phyloP scores from a whole-genome alignment of 2,888 invertebrate genomes.

The Chelonus formosanus region DNA sequence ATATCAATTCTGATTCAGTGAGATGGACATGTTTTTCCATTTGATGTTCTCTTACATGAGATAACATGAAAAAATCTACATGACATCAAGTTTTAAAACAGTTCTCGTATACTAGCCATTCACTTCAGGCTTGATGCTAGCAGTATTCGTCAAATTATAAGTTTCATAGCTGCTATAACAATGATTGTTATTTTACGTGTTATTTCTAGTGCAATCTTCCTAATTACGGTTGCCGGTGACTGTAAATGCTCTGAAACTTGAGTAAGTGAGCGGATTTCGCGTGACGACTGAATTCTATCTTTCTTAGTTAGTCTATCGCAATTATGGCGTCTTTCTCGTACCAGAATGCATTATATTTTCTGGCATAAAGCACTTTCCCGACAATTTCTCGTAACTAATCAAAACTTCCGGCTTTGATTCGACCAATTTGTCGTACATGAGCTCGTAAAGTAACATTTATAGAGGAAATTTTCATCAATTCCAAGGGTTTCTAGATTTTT shows the following conservation, averaged over 20 bases:
- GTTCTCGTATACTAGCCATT: no score
- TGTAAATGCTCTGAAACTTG: slow-evolving; percentile 36
- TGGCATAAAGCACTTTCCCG: slow-evolving; percentile 36
- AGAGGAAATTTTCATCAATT: no score
- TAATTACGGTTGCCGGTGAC: slow-evolving; percentile 44
- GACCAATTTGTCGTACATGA: slow-evolving; percentile 16
- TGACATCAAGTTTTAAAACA: no score
- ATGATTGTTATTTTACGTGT: slow-evolving; percentile 49
- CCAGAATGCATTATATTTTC: no score
- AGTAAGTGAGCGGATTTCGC: slow-evolving; percentile 48
- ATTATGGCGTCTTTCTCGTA: no score
- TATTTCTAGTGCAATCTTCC: slow-evolving; percentile 48
- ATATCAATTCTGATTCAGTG: no score
- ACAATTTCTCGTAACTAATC: slow-evolving; percentile 55
- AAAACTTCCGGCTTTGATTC: slow-evolving; percentile 50
- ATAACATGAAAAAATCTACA: no score
- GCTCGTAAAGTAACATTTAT: no score
- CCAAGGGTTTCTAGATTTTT: no score
- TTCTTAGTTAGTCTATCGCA: no score
- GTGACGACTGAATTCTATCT: slow-evolving; percentile 32
- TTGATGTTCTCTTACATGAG: no score
- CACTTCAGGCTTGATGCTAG: neutral
- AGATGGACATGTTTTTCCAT: no score
- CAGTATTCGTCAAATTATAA: slow-evolving; percentile 41
- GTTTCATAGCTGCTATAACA: slow-evolving; percentile 23